Evolutionary conservation across 2,888 invertebrate genomes (phyloP), one percentile per base, ranked within the genome.

Genomic region (Lomographa bimaculata): DNA sequence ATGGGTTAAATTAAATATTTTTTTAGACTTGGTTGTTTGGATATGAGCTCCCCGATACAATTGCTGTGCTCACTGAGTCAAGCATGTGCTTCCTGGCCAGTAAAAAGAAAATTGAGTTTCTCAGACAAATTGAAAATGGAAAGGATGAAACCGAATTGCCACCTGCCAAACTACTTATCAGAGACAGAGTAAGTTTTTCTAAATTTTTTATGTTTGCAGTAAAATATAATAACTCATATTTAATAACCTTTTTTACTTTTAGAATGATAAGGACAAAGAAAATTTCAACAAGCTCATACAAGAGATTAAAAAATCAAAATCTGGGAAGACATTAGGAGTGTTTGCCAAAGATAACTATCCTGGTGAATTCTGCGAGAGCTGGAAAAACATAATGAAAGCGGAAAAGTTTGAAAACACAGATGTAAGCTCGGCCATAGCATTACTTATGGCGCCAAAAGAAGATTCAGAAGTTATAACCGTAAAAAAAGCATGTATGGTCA

Each of bases 21-120:
- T 33, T 46, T 44, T 54, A 97, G 95, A 96, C 96, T 38, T 99
- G 99, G 99, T 92, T 99, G 33, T 94, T 99, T 72, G 98, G 98
- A 30, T 98, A 99, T 76, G 99, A 99, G 76, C 89, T 99, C 32
- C 95, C 97, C 0, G 99, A 99, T 73, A 98, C 98, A 0, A 94
- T 99, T 36, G 96, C 97, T 89, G 93, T 99, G 3, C 91, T 99
- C 48, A 94, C 97, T 20, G 94, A 96, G 57, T 93, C 95, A 24
- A 92, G 93, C 19, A 94, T 98, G 50, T 94, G 94, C 69, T 97
- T 99, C 66, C 90, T 99, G 40, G 97, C 98, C 1, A 98, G 98
- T 71, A 98, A 98, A 81, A 98, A 98, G 90, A 99, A 99, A 81
- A 97, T 98, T 50, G 98, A 99, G 64, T 99, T 98, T 80, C 89